Percentiles rank a stretch among this genome's conserved stretches.
Evolutionary conservation across 2,797 vertebrate species (phyloP).

Genomic region (Spheniscus humboldti): DNA sequence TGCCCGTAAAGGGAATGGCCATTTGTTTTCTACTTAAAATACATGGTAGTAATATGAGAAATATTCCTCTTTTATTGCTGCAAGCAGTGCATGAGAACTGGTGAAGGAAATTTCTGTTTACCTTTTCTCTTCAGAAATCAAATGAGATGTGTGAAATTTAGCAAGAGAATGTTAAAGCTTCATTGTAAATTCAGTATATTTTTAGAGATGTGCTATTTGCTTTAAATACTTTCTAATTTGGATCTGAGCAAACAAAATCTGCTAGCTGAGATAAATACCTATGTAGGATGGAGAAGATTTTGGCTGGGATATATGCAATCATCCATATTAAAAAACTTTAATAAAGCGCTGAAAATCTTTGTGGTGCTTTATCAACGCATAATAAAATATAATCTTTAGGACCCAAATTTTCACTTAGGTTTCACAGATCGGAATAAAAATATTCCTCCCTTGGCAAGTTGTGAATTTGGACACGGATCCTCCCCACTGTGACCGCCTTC

Average conservation of each 20-base stretch:
- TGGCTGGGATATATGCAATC: conserved; percentile 31
- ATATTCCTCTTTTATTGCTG: neutral
- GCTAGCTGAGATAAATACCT: conserved; percentile 60
- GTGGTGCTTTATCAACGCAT: neutral
- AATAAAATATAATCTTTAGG: neutral
- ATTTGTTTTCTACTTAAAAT: neutral
- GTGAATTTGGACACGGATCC: neutral
- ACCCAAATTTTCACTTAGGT: neutral
- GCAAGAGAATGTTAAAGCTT: conserved; percentile 50
- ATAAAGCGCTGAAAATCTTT: conserved; percentile 5
- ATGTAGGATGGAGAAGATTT: conserved; percentile 38
- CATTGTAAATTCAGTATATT: conserved; percentile 63
- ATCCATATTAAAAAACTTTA: conserved; percentile 47
- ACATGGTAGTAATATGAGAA: neutral
- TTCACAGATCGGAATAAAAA: neutral
- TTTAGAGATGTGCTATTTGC: conserved; percentile 51
- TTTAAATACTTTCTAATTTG: conserved; percentile 65
- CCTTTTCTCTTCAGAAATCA: conserved; percentile 44
- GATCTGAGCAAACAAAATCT: conserved; percentile 65
- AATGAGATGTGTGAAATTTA: conserved; percentile 49
- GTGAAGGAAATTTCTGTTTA: conserved; percentile 40
- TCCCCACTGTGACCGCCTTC: neutral
- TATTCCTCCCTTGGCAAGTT: neutral
- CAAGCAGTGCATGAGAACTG: neutral
- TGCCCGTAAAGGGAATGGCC: neutral